Base-by-base conservation (phyloP, 2,113 vertebrate species). In the Tamias sibiricus region DNA sequence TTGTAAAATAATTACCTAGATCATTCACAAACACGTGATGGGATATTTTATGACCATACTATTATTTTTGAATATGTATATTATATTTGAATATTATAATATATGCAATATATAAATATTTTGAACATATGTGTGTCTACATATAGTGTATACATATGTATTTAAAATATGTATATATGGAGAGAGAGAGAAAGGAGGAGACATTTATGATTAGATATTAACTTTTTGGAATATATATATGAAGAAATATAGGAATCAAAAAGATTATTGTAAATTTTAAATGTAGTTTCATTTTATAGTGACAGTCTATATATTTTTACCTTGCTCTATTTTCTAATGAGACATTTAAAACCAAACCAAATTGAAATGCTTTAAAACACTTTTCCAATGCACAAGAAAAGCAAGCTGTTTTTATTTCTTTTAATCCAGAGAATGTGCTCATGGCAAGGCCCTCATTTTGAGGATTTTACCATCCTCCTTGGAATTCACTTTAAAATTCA, bases 401-500 rank as follows among this genome's bases (percentile, higher is more conserved):
- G 6, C 49, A 57, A 75, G 32, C 44, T 69, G 35, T 59, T 87
- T 87, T 80, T 17, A 44, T 83, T 81, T 91, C 37, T 28, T 76
- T 52, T 44, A 24, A 24, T 59, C 12, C 37, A 88, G 59, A 93
- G 49, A 77, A 81, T 0, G 6, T 62, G 35, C 35, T 93, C 62
- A 42, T 16, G 2, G 20, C 57, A 49, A 90, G 16, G 76, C 40
- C 28, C 28, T 95, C 32, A 1, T 88, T 57, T 59, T 91, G 26
- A 91, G 49, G 8, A 94, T 81, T 97, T 95, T 89, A 91, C 68
- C 28, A 57, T 57, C 66, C 37, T 74, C 35, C 32, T 86, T 79
- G 47, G 49, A 97, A 95, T 40, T 69, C 47, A 87, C 40, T 82
- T 95, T 86, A 83, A 93, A 90, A 90, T 95, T 81, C 4, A 66